Conservation (phyloP, 2,113 vertebrate species). For the Cygnus buccinator region DNA sequence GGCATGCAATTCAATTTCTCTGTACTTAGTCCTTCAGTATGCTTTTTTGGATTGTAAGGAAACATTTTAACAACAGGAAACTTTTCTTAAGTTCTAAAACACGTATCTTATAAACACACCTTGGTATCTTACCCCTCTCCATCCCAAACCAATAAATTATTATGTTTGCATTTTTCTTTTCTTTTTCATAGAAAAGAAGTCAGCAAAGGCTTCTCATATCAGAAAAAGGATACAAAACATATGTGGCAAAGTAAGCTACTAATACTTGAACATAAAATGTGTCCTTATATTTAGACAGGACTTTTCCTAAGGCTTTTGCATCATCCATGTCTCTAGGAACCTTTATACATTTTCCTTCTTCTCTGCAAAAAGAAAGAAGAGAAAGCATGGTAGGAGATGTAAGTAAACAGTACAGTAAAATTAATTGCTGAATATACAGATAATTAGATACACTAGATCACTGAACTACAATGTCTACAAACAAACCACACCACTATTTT, state of each 20-base stretch:
- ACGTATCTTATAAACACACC: background rate
- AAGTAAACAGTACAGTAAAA: background rate
- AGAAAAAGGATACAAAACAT: conserved; percentile 96
- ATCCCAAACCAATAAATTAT: background rate
- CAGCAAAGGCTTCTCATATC: background rate
- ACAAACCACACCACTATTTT: background rate
- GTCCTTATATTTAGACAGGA: conserved; percentile 98
- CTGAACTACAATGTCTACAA: background rate
- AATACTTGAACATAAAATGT: conserved; percentile 97
- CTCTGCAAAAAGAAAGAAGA: conserved; percentile 74
- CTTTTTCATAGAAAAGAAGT: background rate
- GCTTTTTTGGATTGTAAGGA: background rate
- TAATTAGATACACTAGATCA: background rate
- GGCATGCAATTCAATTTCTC: background rate
- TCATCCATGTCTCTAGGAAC: conserved; percentile 98
- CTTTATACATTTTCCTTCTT: conserved; percentile 93
- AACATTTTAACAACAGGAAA: background rate
- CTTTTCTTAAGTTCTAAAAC: background rate
- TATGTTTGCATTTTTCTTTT: background rate
- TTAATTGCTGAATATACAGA: background rate
- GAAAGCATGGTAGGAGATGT: background rate
- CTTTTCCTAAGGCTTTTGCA: conserved; percentile 96
- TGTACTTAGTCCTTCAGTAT: background rate
- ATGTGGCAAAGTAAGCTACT: conserved; percentile 96
- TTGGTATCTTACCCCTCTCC: background rate